Conservation (phyloP, 2,797 vertebrate genomes). For the Hypotaenidia philippensis region DNA sequence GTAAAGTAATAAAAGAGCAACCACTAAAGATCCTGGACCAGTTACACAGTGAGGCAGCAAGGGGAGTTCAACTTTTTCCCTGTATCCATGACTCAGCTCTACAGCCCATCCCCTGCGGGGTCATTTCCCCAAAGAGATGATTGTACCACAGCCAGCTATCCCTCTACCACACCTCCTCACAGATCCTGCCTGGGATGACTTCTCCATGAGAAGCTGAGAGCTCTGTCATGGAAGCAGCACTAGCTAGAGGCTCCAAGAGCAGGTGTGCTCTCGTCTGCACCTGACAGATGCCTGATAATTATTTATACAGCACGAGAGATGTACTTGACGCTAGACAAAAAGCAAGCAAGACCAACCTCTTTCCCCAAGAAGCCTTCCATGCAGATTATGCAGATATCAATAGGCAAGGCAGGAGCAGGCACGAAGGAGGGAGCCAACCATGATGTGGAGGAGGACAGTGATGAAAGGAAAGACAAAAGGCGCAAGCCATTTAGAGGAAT, state of each 20-base stretch:
- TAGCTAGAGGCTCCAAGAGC: background rate
- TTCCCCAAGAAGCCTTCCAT: background rate
- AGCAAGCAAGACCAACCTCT: background rate
- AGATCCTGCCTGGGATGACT: fast-evolving
- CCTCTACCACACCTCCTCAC: background rate
- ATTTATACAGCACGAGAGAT: background rate
- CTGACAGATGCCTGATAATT: constrained; percentile 1
- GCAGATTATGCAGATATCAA: background rate
- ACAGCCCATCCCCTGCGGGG: background rate
- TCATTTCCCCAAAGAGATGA: background rate
- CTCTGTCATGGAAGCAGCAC: background rate
- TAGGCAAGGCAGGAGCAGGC: background rate
- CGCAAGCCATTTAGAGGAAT: background rate
- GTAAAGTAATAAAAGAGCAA: constrained; percentile 3
- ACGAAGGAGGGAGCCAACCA: background rate
- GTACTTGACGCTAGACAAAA: background rate
- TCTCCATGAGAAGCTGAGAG: background rate
- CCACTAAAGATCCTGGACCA: background rate
- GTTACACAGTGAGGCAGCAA: background rate
- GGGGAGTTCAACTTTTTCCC: background rate
- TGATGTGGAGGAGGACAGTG: background rate
- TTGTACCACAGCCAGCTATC: background rate
- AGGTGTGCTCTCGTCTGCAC: background rate
- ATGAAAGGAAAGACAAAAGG: constrained; percentile 10
- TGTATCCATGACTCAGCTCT: constrained; percentile 18